Base-by-base conservation (phyloP, 2,888 invertebrate species). In the Monopis laevigella region DNA sequence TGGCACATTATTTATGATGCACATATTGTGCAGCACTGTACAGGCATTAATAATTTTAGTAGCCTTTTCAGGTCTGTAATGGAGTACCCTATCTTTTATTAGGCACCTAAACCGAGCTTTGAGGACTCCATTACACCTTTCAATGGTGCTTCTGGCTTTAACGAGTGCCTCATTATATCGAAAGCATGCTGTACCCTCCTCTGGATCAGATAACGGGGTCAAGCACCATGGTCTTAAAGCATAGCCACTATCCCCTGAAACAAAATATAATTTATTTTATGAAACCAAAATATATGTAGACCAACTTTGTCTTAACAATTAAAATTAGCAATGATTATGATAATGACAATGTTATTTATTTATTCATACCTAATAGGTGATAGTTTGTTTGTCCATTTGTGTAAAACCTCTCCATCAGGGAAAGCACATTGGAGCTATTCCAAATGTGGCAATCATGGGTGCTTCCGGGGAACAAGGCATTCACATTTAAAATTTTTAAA, bases 401-500 rank as follows among this genome's bases (percentile, higher is more conserved):
- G 12, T 40, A 13, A 16, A 40, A 13, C 3, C 30, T 17, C 19
- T 40, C 40, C 30, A 40, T 29, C 5, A 40, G n/a, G 10, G 40
- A 17, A 13, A 30, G 17, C 12, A 30, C 40, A 40, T 14, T 40
- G 18, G 40, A 40, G 17, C 13, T 40, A 19, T 40, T 40, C 41
- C 41, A 41, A 6, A 41, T 41, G 11, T 34, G 21, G 8, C 18
- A 34, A 26, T 41, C 41, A 41, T 34, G 41, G 12, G 34, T 26
- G 10, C 24, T 26, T 8, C 41, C 41, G n/a, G 34, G 34, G 17
- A 34, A 41, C 30, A 34, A n/a, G 10, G 41, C 41, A 34, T 40
- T 40, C 3, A 40, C 24, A 40, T 40, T 30, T 4, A 41, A n/a
- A n/a, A 41, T 41, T 41, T 34, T 41, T 16, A 41, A 17, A 3